phyloP scores from a whole-genome alignment of 1,140 invertebrate genomes.

The Bombus huntii region DNA sequence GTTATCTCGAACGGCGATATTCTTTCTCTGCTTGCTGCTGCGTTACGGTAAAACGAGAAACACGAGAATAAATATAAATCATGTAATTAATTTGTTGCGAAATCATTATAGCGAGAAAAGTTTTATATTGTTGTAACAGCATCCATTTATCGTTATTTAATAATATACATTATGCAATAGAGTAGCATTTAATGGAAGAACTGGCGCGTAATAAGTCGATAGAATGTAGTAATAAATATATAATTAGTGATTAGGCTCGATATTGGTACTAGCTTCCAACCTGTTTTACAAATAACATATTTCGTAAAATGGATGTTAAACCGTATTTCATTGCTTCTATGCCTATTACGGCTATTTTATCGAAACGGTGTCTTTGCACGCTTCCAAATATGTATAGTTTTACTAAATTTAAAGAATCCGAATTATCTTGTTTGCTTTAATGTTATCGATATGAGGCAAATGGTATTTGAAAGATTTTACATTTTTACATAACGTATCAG shows the following conservation, averaged over 20 bases:
- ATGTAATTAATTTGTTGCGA: not conserved
- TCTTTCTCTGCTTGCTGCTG: too few species aligned
- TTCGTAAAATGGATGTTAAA: not conserved
- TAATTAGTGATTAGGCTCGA: not conserved
- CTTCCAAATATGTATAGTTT: too few species aligned
- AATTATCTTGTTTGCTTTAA: not conserved
- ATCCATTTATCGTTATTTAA: conserved; percentile 14
- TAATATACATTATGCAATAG: not conserved
- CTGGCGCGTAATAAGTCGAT: not conserved
- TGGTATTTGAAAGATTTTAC: not conserved
- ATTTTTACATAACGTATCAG: not conserved
- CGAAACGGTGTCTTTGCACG: too few species aligned
- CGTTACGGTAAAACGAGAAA: not conserved
- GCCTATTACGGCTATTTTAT: not conserved
- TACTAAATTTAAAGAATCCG: not conserved
- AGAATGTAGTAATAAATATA: conserved; percentile 4
- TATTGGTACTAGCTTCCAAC: not conserved
- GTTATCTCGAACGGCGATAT: not conserved
- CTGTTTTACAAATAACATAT: not conserved
- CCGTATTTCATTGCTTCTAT: not conserved
- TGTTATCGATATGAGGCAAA: not conserved
- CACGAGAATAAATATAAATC: not conserved
- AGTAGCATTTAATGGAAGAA: not conserved
- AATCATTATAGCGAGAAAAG: not conserved
- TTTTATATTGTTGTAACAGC: not conserved